phyloP scores from a whole-genome alignment of 2,888 invertebrate genomes.

The Hetaerina titia region DNA sequence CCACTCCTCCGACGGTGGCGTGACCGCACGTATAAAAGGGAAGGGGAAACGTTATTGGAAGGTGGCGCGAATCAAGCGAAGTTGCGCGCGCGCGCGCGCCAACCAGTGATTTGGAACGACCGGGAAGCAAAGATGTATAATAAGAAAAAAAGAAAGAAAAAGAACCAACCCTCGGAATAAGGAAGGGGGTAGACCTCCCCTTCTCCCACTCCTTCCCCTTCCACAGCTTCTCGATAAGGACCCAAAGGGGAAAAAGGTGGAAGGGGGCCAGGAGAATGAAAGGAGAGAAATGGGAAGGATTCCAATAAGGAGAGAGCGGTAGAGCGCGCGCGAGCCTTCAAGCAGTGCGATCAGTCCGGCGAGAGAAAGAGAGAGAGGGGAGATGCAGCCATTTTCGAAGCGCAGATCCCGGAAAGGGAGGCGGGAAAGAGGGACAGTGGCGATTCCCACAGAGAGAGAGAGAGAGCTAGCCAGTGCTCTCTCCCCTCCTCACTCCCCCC shows the following conservation, averaged over 20 bases:
- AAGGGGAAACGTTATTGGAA: too few species aligned
- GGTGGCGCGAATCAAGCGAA: too few species aligned
- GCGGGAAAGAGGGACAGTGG: conserved; percentile 61
- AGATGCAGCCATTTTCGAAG: conserved; percentile 61
- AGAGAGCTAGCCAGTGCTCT: not conserved
- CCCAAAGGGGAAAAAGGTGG: not conserved
- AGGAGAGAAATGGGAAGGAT: conserved; percentile 34
- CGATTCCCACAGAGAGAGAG: conserved; percentile 57
- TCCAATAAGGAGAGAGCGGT: conserved; percentile 11
- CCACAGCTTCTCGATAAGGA: not conserved
- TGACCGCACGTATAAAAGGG: too few species aligned
- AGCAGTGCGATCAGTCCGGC: conserved; percentile 1
- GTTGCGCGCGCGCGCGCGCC: too few species aligned
- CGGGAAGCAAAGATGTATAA: too few species aligned
- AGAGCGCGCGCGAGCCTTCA: conserved; percentile 9
- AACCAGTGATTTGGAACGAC: too few species aligned
- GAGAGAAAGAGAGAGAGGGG: not conserved
- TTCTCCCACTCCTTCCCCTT: not conserved
- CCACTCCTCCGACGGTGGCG: too few species aligned
- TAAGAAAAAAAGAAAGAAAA: not conserved
- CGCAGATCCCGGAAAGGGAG: conserved; percentile 59
- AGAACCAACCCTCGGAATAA: not conserved
- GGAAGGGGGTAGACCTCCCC: not conserved
- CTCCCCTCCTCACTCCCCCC: not conserved
- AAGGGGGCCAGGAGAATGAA: not conserved